Conservation (phyloP, 2,113 vertebrate species). For the Saimiri boliviensis region DNA sequence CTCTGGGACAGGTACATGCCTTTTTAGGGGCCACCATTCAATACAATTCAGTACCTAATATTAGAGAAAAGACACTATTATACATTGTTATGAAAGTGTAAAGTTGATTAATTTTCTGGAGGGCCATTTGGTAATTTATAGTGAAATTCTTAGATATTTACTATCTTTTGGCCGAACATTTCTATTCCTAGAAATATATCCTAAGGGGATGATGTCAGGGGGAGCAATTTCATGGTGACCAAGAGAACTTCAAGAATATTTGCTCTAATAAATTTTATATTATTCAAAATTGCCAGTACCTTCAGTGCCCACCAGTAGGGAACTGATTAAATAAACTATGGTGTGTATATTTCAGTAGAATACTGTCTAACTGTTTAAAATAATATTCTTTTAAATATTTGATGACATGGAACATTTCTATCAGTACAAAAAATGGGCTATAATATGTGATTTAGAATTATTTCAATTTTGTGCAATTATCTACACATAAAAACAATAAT, state of each 20-base stretch:
- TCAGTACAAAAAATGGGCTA: not conserved
- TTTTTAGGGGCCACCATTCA: not conserved
- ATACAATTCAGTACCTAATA: not conserved
- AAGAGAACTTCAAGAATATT: not conserved
- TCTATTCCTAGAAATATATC: not conserved
- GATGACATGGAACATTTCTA: not conserved
- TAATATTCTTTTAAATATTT: not conserved
- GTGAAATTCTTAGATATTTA: not conserved
- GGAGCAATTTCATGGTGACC: no score
- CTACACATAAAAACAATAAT: not conserved
- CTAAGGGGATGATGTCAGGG: no score
- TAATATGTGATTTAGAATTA: not conserved
- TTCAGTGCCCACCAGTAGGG: no score
- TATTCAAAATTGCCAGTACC: not conserved
- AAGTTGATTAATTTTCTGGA: not conserved
- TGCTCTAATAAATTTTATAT: not conserved
- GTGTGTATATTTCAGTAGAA: not conserved
- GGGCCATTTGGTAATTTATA: not conserved
- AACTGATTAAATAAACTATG: not conserved
- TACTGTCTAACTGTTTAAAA: not conserved
- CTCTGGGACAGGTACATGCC: not conserved
- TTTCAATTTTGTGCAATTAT: not conserved
- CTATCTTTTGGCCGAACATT: not conserved
- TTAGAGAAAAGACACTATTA: not conserved
- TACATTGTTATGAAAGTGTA: not conserved